Base-by-base conservation (phyloP, 2,888 invertebrate species). In the Timandra comae region DNA sequence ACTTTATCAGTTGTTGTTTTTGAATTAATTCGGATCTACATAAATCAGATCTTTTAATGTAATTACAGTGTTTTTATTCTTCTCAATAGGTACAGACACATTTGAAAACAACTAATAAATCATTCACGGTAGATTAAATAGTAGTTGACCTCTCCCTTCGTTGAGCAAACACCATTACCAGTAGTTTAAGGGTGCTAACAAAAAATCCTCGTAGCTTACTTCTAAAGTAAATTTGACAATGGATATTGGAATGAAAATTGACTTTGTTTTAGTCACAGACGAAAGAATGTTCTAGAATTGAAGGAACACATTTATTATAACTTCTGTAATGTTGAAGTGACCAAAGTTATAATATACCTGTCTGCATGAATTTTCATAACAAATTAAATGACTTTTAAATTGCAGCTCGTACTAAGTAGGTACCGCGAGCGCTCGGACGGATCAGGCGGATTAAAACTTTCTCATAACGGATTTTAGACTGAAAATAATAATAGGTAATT, bases 71-170 rank as follows among this genome's bases (percentile, higher is more conserved):
- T 11, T 26, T 10, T 26, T 12, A 26, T 26, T 26, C 7, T 16
- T 16, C 16, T 16, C 3, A 6, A 16, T 40, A 47, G 42, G 38
- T 35, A 47, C 46, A 47, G 56, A n/a, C n/a, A 52, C 62, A 67
- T 74, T 75, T 75, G 63, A 77, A 75, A 73, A 71, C 67, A 71
- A 61, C 71, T 57, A 80, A 16, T 84, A 72, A 77, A 84, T 84
- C 82, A 82, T 82, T 79, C 76, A 80, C 77, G 70, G 65, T 74
- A 80, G 77, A 82, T 84, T 84, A 75, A 80, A 79, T 76, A 75
- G 68, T 74, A 77, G 78, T 81, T 81, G 82, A 84, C 80, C 81
- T 76, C 78, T 65, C 77, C 78, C 77, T 69, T 50, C 56, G 52
- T 56, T 60, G 57, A 63, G 69, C 65, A 79, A 79, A 79, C 76